Conservation (phyloP, 92 coral and sea anemone genomes). For the Siderastrea siderea region DNA sequence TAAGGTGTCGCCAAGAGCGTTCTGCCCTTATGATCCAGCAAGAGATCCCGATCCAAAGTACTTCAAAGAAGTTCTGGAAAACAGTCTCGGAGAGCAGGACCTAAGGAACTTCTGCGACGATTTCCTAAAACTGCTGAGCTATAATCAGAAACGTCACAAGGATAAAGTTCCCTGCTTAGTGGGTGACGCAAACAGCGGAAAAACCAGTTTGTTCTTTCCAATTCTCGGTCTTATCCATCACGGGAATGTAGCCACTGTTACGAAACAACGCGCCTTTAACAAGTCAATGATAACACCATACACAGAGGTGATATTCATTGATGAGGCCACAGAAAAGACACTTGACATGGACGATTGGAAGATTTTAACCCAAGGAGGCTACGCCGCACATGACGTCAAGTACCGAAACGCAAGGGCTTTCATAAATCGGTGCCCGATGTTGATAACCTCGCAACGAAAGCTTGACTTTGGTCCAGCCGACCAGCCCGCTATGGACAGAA, state of each 20-base stretch:
- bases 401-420: no score
- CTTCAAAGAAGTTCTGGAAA: slow-evolving; percentile 30
- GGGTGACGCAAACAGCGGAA: background rate
- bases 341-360: background rate
- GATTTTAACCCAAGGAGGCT: background rate
- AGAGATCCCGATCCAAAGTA: slow-evolving; percentile 49
- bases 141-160: background rate
- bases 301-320: background rate
- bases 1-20: slow-evolving; percentile 39
- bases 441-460: no score
- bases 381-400: background rate
- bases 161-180: background rate
- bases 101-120: background rate
- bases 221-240: background rate
- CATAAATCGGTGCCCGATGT: slow-evolving; percentile 8
- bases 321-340: background rate
- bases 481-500: no score
- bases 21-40: background rate
- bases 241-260: background rate
- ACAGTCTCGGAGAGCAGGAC: slow-evolving; percentile 29
- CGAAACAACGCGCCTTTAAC: background rate
- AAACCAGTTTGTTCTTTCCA: background rate
- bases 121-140: background rate
- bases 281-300: background rate
- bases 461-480: no score